phyloP scores from a whole-genome alignment of 1,140 invertebrate species.

The Drosophila albomicans region DNA sequence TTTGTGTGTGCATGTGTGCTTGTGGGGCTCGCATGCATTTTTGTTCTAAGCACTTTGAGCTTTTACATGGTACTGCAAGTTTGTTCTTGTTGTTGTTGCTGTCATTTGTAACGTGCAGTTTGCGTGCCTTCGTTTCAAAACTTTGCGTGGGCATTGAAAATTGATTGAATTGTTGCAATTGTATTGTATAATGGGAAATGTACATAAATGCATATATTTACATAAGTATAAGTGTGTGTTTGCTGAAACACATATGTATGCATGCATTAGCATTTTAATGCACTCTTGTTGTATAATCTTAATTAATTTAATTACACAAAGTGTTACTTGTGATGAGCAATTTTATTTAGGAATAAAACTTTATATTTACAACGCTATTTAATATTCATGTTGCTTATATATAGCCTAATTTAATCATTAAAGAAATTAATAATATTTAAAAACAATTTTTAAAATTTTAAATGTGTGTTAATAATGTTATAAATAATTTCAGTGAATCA shows the following conservation, averaged over 20 bases:
- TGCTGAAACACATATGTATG: not conserved
- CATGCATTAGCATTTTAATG: conserved; percentile 12
- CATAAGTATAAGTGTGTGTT: conserved; percentile 10
- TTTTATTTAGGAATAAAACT: not conserved
- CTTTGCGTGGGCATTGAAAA: conserved; percentile 49
- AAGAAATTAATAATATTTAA: no score
- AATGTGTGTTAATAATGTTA: no score
- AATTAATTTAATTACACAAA: conserved; percentile 21
- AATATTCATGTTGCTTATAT: no score
- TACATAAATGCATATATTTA: conserved; percentile 46
- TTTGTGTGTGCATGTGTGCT: conserved; percentile 22
- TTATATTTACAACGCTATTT: no score
- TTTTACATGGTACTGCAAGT: conserved; percentile 28
- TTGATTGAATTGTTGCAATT: conserved; percentile 39
- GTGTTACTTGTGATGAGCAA: not conserved
- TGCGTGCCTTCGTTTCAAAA: conserved; percentile 38
- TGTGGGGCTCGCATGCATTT: conserved; percentile 51
- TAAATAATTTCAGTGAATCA: no score
- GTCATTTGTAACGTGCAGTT: conserved; percentile 37
- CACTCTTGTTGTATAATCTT: conserved; percentile 6
- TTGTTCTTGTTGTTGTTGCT: conserved; percentile 17
- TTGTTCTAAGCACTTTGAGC: conserved; percentile 65
- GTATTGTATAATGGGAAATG: conserved; percentile 20
- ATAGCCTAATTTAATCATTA: no score
- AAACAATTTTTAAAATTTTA: no score